Evolutionary conservation across 2,888 invertebrate species (phyloP).

Genomic region (Gymnocheta viridis): DNA sequence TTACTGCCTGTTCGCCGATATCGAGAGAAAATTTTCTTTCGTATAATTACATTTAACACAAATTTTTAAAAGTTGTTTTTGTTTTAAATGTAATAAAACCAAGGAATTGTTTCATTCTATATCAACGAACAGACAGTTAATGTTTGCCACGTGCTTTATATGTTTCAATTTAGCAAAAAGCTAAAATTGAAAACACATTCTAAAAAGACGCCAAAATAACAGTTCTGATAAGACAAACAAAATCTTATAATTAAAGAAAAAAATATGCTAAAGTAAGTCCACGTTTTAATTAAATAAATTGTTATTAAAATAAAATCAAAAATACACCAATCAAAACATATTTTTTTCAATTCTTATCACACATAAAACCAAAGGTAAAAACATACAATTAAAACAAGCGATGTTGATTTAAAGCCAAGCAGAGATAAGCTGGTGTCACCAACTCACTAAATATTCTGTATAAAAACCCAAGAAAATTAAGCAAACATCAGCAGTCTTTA

Average conservation of each 20-base stretch:
- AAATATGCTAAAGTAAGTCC: neutral
- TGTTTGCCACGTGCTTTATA: no score
- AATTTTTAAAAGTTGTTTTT: no score
- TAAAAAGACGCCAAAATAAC: neutral
- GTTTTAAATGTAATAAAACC: no score
- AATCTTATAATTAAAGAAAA: no score
- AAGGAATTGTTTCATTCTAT: no score
- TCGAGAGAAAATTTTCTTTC: no score
- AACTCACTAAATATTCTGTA: conserved; percentile 50
- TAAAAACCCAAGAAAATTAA: neutral
- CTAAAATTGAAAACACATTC: no score
- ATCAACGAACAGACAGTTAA: no score
- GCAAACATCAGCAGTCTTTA: conserved; percentile 72
- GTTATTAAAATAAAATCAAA: neutral
- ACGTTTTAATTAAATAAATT: neutral
- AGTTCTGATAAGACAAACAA: neutral
- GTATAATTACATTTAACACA: no score
- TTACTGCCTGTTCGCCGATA: no score
- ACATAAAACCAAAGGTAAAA: neutral
- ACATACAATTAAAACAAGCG: neutral
- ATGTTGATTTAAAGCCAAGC: neutral
- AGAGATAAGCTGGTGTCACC: neutral
- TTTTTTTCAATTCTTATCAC: neutral
- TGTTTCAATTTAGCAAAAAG: no score
- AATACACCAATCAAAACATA: neutral